These are phyloP conservation scores for Peromyscus attwateri DNA, from an alignment of 2,797 vertebrate genomes.

Conservation along the genomic window DNA sequence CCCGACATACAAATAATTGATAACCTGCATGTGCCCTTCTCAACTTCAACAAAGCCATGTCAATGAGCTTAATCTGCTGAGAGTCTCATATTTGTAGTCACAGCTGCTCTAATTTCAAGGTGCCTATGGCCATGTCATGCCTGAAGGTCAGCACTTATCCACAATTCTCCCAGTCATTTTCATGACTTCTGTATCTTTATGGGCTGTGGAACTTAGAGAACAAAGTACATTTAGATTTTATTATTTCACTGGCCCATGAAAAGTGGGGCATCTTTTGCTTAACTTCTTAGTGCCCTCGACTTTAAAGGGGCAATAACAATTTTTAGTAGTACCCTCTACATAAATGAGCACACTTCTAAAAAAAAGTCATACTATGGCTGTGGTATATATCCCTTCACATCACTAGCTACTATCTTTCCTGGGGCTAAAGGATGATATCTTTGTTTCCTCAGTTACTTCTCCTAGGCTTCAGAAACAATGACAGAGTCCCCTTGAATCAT, in stretches of 20 bases:
- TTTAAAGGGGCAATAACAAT: not conserved
- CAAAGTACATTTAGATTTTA: not conserved
- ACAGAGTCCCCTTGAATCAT: not conserved
- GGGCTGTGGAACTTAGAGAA: not conserved
- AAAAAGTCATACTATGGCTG: not conserved
- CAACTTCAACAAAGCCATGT: not conserved
- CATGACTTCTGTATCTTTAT: not conserved
- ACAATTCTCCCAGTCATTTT: not conserved
- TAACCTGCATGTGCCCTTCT: fast-evolving
- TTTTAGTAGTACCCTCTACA: too few species aligned
- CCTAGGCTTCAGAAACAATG: not conserved
- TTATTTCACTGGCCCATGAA: not conserved
- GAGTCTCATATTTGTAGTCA: not conserved
- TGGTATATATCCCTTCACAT: not conserved
- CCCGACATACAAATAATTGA: too few species aligned
- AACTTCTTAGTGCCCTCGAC: not conserved
- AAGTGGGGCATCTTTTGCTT: not conserved
- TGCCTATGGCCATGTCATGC: not conserved
- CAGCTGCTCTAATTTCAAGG: not conserved
- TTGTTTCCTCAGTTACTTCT: not conserved
- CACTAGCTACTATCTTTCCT: not conserved
- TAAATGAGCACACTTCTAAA: not conserved
- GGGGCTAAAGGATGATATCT: not conserved
- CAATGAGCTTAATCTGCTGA: not conserved
- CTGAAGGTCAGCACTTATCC: not conserved